Conservation (phyloP, 2,113 vertebrate genomes). For the Calidris pugnax region DNA sequence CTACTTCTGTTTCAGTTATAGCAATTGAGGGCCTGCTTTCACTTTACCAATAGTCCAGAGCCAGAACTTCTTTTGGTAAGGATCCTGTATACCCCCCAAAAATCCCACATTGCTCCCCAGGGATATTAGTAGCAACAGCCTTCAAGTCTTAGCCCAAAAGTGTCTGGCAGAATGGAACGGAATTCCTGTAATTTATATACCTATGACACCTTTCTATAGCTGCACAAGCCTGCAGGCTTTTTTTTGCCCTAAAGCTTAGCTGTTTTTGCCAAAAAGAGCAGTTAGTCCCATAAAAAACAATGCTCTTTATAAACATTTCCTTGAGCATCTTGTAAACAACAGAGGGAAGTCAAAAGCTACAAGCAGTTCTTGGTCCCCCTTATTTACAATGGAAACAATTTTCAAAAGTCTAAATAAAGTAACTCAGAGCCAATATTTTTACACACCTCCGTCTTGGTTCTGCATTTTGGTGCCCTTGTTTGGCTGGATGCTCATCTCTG, state of each 20-base stretch:
- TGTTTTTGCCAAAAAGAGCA: neutral
- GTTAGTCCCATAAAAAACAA: neutral
- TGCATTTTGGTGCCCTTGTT: neutral
- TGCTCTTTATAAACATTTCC: neutral
- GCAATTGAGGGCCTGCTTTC: neutral
- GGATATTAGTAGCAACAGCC: neutral
- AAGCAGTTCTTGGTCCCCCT: neutral
- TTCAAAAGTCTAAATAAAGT: neutral
- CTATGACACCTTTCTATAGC: neutral
- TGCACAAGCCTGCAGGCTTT: neutral
- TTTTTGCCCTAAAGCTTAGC: neutral
- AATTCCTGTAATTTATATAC: neutral
- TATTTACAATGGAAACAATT: neutral
- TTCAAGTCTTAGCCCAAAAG: neutral
- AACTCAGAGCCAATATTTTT: neutral
- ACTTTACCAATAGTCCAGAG: neutral
- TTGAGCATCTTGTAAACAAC: neutral
- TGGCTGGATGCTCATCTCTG: neutral
- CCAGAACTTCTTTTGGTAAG: neutral
- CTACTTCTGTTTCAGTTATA: neutral
- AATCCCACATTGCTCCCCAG: neutral
- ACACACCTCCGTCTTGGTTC: neutral
- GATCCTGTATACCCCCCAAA: neutral
- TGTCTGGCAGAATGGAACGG: neutral
- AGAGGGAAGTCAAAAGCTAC: neutral